Conservation (phyloP, 2,888 invertebrate genomes). For the Lasius fuliginosus region DNA sequence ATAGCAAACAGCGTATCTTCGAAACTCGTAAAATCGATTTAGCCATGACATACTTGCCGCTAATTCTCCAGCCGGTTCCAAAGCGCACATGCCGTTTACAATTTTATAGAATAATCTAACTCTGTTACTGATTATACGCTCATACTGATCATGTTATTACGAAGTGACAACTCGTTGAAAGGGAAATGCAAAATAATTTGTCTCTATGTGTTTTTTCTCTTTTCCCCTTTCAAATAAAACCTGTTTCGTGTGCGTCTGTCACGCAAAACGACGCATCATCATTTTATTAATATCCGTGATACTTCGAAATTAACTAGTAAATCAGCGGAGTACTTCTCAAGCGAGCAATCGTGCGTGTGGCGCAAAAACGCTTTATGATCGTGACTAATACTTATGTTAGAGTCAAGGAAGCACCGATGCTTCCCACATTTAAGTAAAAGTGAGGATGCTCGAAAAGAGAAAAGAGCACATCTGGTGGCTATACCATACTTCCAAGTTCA, state of each 20-base stretch:
- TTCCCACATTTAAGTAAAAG: constrained; percentile 31
- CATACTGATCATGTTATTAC: neutral
- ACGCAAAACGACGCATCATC: constrained; percentile 22
- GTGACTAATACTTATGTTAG: neutral
- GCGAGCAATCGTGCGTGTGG: neutral
- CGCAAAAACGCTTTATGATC: neutral
- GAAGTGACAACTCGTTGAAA: constrained; percentile 32
- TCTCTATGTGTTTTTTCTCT: neutral
- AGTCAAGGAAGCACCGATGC: neutral
- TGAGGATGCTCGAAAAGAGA: constrained; percentile 40
- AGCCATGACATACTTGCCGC: constrained; percentile 71
- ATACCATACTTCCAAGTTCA: constrained; percentile 46
- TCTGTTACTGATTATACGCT: constrained; percentile 21
- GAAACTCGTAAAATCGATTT: constrained; percentile 65
- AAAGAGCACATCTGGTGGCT: constrained; percentile 27
- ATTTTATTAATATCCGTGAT: constrained; percentile 64
- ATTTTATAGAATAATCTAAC: constrained; percentile 38
- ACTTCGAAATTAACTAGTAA: constrained; percentile 45
- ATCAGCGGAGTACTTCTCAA: neutral
- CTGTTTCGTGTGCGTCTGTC: constrained; percentile 13
- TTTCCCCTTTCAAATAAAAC: constrained; percentile 17
- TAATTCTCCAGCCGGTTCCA: constrained; percentile 44
- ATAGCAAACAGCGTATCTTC: constrained; percentile 53
- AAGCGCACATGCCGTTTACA: constrained; percentile 21
- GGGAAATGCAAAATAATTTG: constrained; percentile 37